Evolutionary conservation across 2,797 vertebrate genomes (phyloP).

Genomic region (Choloepus didactylus): DNA sequence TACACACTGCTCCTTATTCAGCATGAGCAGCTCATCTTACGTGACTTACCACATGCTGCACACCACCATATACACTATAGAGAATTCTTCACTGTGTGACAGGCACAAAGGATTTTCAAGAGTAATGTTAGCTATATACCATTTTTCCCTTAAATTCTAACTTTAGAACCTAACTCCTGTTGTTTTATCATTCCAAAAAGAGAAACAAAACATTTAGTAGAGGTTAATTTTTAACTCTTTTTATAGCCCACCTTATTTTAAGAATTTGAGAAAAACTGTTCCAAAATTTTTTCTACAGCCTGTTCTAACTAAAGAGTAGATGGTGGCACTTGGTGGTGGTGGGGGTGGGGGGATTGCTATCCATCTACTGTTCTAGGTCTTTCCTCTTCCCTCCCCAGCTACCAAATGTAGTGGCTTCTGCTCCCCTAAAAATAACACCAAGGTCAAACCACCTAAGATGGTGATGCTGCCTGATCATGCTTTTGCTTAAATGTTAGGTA

Average conservation of each 20-base stretch:
- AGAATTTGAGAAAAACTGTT: not conserved
- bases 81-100: not conserved
- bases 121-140: not conserved
- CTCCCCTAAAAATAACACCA: not conserved
- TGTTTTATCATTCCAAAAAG: not conserved
- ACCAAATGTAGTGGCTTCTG: not conserved
- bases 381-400: not conserved
- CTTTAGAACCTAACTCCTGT: not conserved
- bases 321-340: no score
- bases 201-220: not conserved
- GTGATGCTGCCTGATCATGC: not conserved
- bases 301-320: not conserved
- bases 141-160: not conserved
- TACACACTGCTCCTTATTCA: not conserved
- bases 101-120: not conserved
- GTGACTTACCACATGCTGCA: no score
- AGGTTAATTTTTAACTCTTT: not conserved
- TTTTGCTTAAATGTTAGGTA: not conserved
- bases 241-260: conserved; percentile 4
- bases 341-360: no score
- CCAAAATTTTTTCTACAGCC: not conserved
- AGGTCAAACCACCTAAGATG: not conserved
- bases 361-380: not conserved
- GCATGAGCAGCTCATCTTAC: not conserved
- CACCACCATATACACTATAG: not conserved